A percentile compares a stretch with the other conserved stretches of the same genome.
phyloP scores from a whole-genome alignment of 2,888 invertebrate genomes.

The Acrocyrtus sp. region DNA sequence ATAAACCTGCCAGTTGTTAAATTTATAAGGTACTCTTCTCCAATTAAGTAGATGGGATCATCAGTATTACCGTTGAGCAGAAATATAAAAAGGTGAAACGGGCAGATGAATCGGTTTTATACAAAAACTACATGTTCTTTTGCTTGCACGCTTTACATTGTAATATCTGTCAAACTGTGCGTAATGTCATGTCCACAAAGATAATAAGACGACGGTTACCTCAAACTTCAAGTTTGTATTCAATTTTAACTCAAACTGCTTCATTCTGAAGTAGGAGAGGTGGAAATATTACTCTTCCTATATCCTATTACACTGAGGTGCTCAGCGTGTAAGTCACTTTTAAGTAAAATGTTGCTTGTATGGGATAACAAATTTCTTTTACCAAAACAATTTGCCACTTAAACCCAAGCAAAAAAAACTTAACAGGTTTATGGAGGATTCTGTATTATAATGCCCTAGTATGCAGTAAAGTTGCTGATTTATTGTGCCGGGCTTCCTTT shows the following conservation, averaged over 20 bases:
- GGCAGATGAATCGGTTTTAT: background rate
- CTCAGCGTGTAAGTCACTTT: too few species aligned
- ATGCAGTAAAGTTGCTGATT: slow-evolving; percentile 29
- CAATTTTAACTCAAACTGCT: too few species aligned
- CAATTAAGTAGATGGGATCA: slow-evolving; percentile 9
- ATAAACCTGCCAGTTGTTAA: slow-evolving; percentile 21
- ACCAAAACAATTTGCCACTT: background rate
- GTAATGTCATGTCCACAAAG: slow-evolving; percentile 3
- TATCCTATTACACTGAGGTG: too few species aligned
- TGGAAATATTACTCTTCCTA: too few species aligned
- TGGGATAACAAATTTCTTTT: background rate
- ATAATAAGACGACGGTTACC: background rate
- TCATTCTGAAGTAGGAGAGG: too few species aligned
- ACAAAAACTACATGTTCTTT: background rate
- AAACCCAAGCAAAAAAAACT: too few species aligned
- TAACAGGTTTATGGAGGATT: too few species aligned
- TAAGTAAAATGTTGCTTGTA: background rate
- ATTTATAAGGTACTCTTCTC: slow-evolving; percentile 21
- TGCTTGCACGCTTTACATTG: slow-evolving; percentile 5
- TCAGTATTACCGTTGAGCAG: background rate
- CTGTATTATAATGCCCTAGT: too few species aligned
- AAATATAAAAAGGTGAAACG: background rate
- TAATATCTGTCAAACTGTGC: slow-evolving; percentile 3
- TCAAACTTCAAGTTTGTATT: too few species aligned
- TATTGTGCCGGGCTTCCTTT: slow-evolving; percentile 35